Evolutionary conservation across 1,140 invertebrate species (phyloP).

Genomic region (Glossosoma conforme): DNA sequence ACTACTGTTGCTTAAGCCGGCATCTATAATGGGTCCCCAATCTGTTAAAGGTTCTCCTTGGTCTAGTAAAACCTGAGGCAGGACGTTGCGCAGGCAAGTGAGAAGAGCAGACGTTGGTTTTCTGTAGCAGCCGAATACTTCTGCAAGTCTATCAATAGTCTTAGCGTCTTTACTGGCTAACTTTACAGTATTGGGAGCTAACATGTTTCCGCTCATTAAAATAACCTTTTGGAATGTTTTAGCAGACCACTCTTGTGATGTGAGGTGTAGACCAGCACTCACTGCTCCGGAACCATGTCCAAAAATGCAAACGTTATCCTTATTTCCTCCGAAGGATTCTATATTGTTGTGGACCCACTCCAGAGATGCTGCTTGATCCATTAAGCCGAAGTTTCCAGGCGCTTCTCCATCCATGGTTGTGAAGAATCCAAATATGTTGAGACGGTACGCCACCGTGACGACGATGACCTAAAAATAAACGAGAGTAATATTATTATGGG

Average conservation of each 20-base stretch:
- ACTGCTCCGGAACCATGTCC: conserved; percentile 78
- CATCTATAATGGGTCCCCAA: conserved; percentile 73
- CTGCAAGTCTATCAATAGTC: conserved; percentile 55
- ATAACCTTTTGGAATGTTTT: conserved; percentile 62
- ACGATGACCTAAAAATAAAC: conserved; percentile 61
- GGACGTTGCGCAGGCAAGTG: conserved; percentile 60
- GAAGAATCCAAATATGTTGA: conserved; percentile 89
- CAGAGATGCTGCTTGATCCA: conserved; percentile 85
- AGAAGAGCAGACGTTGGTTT: conserved; percentile 59
- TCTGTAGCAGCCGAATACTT: conserved; percentile 60
- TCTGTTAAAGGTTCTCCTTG: conserved; percentile 58
- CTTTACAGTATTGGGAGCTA: conserved; percentile 53
- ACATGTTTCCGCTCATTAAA: conserved; percentile 68
- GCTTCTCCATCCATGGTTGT: conserved; percentile 75
- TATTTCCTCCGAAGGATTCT: conserved; percentile 77
- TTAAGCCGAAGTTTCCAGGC: conserved; percentile 85
- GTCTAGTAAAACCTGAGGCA: conserved; percentile 53
- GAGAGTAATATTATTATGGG: conserved; percentile 12
- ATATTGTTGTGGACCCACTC: conserved; percentile 86
- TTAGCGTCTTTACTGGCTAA: conserved; percentile 50
- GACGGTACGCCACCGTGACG: conserved; percentile 69
- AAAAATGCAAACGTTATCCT: conserved; percentile 78
- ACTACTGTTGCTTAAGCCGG: conserved; percentile 60
- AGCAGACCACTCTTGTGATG: conserved; percentile 55
- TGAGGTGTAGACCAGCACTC: conserved; percentile 66